A percentile compares a stretch with the other conserved stretches of the same genome.
phyloP scores from a whole-genome alignment of 2,888 invertebrate genomes.

The Cylloceria caligata region DNA sequence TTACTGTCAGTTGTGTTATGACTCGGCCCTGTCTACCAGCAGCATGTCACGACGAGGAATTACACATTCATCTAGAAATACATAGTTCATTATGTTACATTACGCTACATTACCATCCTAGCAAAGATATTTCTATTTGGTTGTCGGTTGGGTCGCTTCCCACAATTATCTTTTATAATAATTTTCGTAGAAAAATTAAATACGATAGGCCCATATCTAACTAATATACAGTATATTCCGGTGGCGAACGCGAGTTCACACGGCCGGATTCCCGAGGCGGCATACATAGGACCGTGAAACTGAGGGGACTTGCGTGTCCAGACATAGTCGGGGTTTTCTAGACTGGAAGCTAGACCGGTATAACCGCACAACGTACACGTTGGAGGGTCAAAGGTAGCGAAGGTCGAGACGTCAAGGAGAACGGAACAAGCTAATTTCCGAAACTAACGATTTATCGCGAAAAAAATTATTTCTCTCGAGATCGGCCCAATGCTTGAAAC shows the following conservation, averaged over 20 bases:
- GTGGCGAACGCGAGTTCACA: constrained; percentile 59
- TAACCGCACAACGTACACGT: constrained; percentile 24
- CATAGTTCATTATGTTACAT: neutral
- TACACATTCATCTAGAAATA: constrained; percentile 7
- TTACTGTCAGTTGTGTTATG: constrained; percentile 29
- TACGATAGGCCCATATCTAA: neutral
- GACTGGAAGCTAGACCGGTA: constrained; percentile 66
- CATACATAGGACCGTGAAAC: constrained; percentile 53
- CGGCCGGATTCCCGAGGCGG: constrained; percentile 62
- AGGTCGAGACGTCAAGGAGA: constrained; percentile 65
- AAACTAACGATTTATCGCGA: neutral
- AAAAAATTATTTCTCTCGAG: neutral
- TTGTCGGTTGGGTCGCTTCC: constrained; percentile 34
- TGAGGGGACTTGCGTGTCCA: constrained; percentile 67
- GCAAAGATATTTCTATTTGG: neutral
- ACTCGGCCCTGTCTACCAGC: constrained; percentile 21
- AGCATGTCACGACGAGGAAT: constrained; percentile 12
- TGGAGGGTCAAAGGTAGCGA: constrained; percentile 69
- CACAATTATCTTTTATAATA: constrained; percentile 59
- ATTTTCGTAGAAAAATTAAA: constrained; percentile 58
- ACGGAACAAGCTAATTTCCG: constrained; percentile 13
- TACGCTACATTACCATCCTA: neutral
- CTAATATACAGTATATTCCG: constrained; percentile 49
- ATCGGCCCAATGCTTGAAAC: neutral
- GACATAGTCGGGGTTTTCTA: constrained; percentile 65